Conservation (phyloP, 2,888 invertebrate genomes). For the Mesopsocus fuscifrons region DNA sequence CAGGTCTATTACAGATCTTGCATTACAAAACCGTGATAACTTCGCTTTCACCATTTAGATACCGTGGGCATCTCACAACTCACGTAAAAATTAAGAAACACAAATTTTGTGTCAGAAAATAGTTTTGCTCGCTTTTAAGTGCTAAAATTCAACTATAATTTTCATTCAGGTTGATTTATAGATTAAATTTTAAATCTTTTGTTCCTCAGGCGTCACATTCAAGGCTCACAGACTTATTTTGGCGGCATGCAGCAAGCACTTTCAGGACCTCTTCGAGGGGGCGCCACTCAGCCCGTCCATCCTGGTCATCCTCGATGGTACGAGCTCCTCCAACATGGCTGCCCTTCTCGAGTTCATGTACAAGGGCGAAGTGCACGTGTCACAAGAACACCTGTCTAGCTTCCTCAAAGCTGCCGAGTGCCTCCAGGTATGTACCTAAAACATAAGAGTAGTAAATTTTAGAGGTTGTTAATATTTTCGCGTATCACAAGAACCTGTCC, state of each 20-base stretch:
- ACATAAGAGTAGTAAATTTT: not conserved
- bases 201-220: conserved; percentile 80
- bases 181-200: no score
- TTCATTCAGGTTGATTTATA: no score
- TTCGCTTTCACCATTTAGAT: no score
- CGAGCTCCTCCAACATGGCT: conserved; percentile 76
- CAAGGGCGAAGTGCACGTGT: conserved; percentile 84
- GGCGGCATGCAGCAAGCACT: conserved; percentile 84
- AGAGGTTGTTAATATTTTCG: not conserved
- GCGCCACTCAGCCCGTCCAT: conserved; percentile 57
- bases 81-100: no score
- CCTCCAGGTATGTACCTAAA: conserved; percentile 52
- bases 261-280: conserved; percentile 77
- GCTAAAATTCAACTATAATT: no score
- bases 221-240: conserved; percentile 80
- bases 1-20: no score
- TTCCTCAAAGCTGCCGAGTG: conserved; percentile 83
- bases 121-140: no score
- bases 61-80: no score
- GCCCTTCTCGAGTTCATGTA: conserved; percentile 86
- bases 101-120: no score
- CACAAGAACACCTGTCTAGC: conserved; percentile 77
- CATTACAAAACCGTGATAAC: no score
- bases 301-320: conserved; percentile 76
- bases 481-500: no score